Conservation (phyloP, 2,797 vertebrate genomes). For the Discoglossus pictus region DNA sequence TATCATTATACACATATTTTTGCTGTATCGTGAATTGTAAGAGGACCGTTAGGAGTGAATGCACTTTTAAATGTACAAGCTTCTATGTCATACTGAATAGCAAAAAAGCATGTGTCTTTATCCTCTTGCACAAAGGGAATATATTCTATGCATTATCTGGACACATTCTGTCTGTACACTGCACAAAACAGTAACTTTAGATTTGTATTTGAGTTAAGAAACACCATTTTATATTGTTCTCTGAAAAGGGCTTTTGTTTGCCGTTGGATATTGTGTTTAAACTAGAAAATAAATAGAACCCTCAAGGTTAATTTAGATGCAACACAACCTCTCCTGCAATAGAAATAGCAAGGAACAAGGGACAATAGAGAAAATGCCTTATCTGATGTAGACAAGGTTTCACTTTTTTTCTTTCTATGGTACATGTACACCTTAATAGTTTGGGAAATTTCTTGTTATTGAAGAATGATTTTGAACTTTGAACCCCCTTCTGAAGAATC, state of each 20-base stretch:
- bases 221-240: slow-evolving; percentile 36
- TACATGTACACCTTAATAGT: slow-evolving; percentile 25
- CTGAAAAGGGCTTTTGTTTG: slow-evolving; percentile 22
- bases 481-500: too few relatives aligned
- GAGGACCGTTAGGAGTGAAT: too few relatives aligned
- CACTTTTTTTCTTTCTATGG: slow-evolving; percentile 1
- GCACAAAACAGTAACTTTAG: slow-evolving; percentile 25
- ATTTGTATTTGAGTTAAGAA: slow-evolving; percentile 17
- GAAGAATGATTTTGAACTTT: too few relatives aligned
- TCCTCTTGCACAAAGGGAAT: background rate
- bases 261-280: slow-evolving; percentile 25
- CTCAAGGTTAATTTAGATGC: slow-evolving; percentile 41
- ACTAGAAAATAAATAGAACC: slow-evolving; percentile 17
- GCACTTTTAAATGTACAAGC: background rate
- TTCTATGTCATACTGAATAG: background rate
- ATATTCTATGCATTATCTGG: background rate
- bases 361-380: slow-evolving; percentile 34
- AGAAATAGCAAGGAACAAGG: slow-evolving; percentile 28
- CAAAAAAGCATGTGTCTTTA: background rate
- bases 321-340: slow-evolving; percentile 14
- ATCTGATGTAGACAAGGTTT: slow-evolving; percentile 41
- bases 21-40: too few relatives aligned
- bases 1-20: too few relatives aligned
- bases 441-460: slow-evolving; percentile 11
- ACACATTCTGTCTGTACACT: background rate